Conservation (phyloP, 2,888 invertebrate species). For the Cancer borealis region DNA sequence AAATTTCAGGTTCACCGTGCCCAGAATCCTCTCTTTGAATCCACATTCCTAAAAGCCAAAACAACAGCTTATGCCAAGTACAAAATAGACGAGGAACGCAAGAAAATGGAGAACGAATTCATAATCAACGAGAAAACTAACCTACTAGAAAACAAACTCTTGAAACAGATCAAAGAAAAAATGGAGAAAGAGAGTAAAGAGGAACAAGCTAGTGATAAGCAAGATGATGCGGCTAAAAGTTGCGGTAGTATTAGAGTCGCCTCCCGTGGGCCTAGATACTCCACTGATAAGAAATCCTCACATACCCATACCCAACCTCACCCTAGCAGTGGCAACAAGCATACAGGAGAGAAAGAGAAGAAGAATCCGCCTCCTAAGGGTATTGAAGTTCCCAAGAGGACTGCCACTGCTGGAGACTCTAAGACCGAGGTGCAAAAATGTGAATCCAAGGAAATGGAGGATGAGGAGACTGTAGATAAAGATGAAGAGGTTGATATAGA, state of each 20-base stretch:
- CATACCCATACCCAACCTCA: background rate
- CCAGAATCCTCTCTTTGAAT: constrained; percentile 71
- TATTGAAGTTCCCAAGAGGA: background rate
- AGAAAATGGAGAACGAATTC: constrained; percentile 48
- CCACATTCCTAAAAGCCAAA: constrained; percentile 73
- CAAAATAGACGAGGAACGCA: constrained; percentile 68
- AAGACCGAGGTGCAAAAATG: background rate
- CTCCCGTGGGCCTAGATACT: constrained; percentile 51
- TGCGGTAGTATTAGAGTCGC: constrained; percentile 63
- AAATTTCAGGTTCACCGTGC: constrained; percentile 63
- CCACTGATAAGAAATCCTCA: constrained; percentile 4
- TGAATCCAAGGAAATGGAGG: background rate
- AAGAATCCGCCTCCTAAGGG: background rate
- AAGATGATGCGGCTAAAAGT: background rate
- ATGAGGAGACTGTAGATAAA: background rate
- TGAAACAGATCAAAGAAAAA: constrained; percentile 58
- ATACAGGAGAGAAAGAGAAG: background rate
- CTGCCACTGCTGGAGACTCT: background rate
- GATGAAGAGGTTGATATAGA: background rate
- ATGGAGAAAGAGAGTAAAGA: constrained; percentile 34
- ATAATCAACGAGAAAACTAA: constrained; percentile 45
- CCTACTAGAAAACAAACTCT: constrained; percentile 49
- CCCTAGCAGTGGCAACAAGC: background rate
- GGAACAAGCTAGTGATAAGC: background rate
- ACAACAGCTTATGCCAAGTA: constrained; percentile 74